Evolutionary conservation across 2,888 invertebrate genomes (phyloP).

Genomic region (Microctonus aethiopoides): DNA sequence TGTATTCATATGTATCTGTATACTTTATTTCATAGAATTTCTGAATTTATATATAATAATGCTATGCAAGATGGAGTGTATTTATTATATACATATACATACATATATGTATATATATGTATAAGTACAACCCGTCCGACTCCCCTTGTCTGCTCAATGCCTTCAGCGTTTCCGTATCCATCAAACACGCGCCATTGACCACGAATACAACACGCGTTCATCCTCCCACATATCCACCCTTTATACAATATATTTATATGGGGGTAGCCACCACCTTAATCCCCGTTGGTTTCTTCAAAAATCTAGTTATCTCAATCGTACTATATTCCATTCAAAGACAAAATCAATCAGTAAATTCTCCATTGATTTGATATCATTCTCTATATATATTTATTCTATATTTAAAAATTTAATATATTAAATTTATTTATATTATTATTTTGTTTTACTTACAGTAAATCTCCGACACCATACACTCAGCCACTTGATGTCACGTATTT

Average conservation of each 20-base stretch:
- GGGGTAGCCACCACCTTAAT: no score
- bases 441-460: slow-evolving; percentile 79
- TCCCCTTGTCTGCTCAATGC: slow-evolving; percentile 24
- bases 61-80: no score
- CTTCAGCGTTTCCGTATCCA: slow-evolving; percentile 67
- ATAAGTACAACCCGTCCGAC: background rate
- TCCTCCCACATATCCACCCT: slow-evolving; percentile 49
- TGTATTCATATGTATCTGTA: slow-evolving; percentile 56
- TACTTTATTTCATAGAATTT: slow-evolving; percentile 1
- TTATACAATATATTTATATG: background rate
- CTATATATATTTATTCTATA: slow-evolving; percentile 3
- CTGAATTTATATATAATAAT: no score
- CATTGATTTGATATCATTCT: background rate
- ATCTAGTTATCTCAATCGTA: slow-evolving; percentile 65
- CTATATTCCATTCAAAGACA: slow-evolving; percentile 20
- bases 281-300: slow-evolving; percentile 54
- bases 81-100: no score
- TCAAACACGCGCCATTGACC: slow-evolving; percentile 68
- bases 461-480: slow-evolving; percentile 92
- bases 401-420: background rate
- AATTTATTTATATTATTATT: background rate
- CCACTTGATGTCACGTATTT: slow-evolving; percentile 90
- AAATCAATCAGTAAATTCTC: slow-evolving; percentile 17
- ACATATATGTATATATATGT: slow-evolving; percentile 29
- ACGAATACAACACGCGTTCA: slow-evolving; percentile 55